phyloP scores from a whole-genome alignment of 2,888 invertebrate genomes.

The Toxonevra muliebris region DNA sequence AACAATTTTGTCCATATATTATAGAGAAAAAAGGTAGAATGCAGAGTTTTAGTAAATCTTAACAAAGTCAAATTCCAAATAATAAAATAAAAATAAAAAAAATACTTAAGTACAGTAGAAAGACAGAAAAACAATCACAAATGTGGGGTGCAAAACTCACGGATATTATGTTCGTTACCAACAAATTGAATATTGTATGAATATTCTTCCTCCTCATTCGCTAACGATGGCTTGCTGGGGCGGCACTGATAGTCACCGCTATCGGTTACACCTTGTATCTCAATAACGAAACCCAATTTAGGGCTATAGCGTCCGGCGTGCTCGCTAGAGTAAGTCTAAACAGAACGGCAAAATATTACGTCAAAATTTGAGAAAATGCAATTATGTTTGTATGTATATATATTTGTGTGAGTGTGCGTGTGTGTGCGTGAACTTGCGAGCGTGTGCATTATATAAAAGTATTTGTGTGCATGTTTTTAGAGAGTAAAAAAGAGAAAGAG shows the following conservation, averaged over 20 bases:
- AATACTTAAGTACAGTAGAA: slow-evolving; percentile 27
- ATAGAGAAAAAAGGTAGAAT: too few relatives aligned
- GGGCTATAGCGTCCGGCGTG: slow-evolving; percentile 58
- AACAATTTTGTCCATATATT: slow-evolving; percentile 1
- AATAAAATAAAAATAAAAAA: slow-evolving; percentile 10
- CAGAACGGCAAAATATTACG: slow-evolving; percentile 21
- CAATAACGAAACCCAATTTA: slow-evolving; percentile 59
- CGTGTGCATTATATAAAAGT: not conserved
- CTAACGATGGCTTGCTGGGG: slow-evolving; percentile 54
- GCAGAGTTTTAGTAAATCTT: not conserved
- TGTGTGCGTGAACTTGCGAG: slow-evolving; percentile 4
- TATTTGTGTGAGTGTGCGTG: not conserved
- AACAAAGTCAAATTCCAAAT: slow-evolving; percentile 14
- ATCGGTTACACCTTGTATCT: slow-evolving; percentile 58
- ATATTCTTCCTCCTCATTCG: slow-evolving; percentile 54
- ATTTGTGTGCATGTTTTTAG: not conserved
- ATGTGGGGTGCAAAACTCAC: slow-evolving; percentile 64
- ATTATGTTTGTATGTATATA: slow-evolving; percentile 10
- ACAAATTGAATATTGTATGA: slow-evolving; percentile 49
- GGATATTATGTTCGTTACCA: slow-evolving; percentile 63
- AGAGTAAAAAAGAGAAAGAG: too few relatives aligned
- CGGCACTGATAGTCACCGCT: slow-evolving; percentile 57
- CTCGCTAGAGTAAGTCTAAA: slow-evolving; percentile 57
- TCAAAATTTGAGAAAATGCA: not conserved
- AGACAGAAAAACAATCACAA: slow-evolving; percentile 63